These are phyloP conservation scores for Drosophila pegasa DNA, from an alignment of 2,888 invertebrate genomes.

Conservation along the genomic window DNA sequence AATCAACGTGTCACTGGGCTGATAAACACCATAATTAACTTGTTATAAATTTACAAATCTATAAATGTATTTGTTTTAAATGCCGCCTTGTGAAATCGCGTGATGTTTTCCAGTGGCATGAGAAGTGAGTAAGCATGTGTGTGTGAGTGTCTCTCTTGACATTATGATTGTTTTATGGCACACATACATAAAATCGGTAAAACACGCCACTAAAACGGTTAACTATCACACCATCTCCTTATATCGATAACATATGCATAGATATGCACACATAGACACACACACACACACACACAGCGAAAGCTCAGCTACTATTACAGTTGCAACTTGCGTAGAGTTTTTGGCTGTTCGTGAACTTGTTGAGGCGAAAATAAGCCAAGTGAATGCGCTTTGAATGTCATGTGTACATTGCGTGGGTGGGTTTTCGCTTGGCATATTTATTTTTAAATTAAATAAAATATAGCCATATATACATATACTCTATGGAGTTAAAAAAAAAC, in stretches of 20 bases:
- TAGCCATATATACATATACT: neutral
- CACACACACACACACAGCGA: neutral
- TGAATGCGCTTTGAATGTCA: conserved; percentile 27
- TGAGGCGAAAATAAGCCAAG: conserved; percentile 11
- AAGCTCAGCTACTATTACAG: conserved; percentile 11
- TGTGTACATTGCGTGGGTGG: neutral
- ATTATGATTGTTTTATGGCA: conserved; percentile 51
- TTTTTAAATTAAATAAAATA: neutral
- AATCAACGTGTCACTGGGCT: conserved; percentile 32
- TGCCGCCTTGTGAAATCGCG: conserved; percentile 52
- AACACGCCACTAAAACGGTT: conserved; percentile 63
- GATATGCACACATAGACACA: neutral
- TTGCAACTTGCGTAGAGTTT: conserved; percentile 19
- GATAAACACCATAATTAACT: conserved; percentile 22
- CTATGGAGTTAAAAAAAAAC: neutral
- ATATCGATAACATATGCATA: conserved; percentile 47
- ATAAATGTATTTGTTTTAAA: conserved; percentile 20
- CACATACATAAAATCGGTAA: conserved; percentile 19
- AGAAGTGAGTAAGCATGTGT: conserved; percentile 46
- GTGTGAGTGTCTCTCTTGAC: conserved; percentile 4
- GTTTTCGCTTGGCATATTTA: neutral
- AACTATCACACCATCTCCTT: conserved; percentile 39
- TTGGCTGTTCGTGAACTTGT: conserved; percentile 38
- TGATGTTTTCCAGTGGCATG: conserved; percentile 63
- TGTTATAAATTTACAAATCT: conserved; percentile 17